Base-by-base conservation (phyloP, 2,888 invertebrate species). In the Brachyptera risi region DNA sequence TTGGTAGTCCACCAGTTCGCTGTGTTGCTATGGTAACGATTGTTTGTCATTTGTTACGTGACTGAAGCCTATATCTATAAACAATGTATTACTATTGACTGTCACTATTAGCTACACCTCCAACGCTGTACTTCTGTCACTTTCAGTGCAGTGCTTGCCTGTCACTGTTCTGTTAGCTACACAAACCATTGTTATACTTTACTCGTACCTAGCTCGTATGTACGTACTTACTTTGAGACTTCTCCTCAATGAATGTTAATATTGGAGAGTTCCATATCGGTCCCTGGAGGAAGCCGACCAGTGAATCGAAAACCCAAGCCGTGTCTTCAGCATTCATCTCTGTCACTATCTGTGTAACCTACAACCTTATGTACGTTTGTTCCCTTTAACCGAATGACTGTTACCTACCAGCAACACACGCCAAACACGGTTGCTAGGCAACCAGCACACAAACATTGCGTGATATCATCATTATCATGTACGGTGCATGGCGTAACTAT, bases 181-280 rank as follows among this genome's bases (percentile, higher is more conserved):
- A n/a, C n/a, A n/a, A n/a, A n/a, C n/a, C n/a, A n/a, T n/a, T n/a
- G n/a, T n/a, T n/a, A n/a, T n/a, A n/a, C n/a, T n/a, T n/a, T n/a
- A n/a, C n/a, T n/a, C n/a, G n/a, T n/a, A n/a, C n/a, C n/a, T n/a
- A n/a, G n/a, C n/a, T n/a, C n/a, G n/a, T n/a, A n/a, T n/a, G n/a
- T n/a, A n/a, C 31, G 59, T 62, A 75, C 84, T 79, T 82, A 95
- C 96, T 90, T 67, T 94, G 76, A 59, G 94, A 95, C 75, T 93
- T 92, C 71, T 93, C 92, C 76, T 96, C 96, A 66, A 95, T 90
- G 72, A 95, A 96, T 27, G 90, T 92, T 71, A 92, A 83, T 58
- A 96, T 78, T 0, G 96, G 95, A 13, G 92, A 87, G 72, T 92
- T 93, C 92, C 96, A 96, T 50, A 95, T 83, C 0, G 95, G 93